These are phyloP conservation scores for Indicator maculatus DNA, from an alignment of 2,113 vertebrate genomes.

Conservation along the genomic window DNA sequence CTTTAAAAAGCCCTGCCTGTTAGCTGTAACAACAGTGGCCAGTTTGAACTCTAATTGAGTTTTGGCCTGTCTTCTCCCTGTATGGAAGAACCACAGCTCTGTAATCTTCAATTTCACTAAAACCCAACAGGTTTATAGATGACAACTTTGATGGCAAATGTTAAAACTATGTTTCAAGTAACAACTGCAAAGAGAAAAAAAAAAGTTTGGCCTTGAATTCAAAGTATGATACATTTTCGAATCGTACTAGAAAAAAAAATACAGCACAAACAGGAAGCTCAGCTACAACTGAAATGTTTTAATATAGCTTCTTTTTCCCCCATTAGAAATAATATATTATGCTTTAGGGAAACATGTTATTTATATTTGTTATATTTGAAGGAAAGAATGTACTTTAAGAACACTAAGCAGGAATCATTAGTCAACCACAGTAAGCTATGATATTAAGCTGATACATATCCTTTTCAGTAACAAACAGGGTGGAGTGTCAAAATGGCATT, in stretches of 20 bases:
- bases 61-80: not conserved
- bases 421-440: constrained; percentile 4
- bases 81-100: not conserved
- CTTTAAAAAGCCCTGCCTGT: not conserved
- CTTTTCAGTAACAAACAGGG: constrained; percentile 35
- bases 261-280: not conserved
- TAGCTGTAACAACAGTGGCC: not conserved
- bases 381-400: constrained; percentile 30
- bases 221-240: not conserved
- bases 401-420: constrained; percentile 19
- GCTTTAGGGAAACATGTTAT: not conserved
- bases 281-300: not conserved
- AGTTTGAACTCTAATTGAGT: not conserved
- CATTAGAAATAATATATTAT: not conserved
- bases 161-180: not conserved
- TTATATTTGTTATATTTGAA: constrained; percentile 32
- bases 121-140: not conserved
- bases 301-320: not conserved
- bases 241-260: not conserved
- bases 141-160: not conserved
- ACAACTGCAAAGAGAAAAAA: not conserved
- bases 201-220: not conserved
- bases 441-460: not conserved
- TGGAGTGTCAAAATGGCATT: constrained; percentile 32
- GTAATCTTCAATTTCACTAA: not conserved